Conservation (phyloP, 2,888 invertebrate species). For the Oxystoma pomonae region DNA sequence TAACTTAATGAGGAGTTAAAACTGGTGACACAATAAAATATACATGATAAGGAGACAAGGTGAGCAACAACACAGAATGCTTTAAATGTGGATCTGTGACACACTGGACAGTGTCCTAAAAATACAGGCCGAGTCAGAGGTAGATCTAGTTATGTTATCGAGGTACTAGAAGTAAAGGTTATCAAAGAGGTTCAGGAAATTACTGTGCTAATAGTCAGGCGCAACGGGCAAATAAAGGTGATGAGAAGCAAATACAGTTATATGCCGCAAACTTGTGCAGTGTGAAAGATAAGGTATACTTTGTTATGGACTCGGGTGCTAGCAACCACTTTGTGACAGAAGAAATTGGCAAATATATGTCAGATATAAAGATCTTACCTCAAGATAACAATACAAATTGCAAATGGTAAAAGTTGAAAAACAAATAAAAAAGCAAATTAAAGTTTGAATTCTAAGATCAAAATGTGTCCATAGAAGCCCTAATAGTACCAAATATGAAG, state of each 20-base stretch:
- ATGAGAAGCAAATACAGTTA: neutral
- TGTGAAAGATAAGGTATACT: neutral
- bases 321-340: conserved; percentile 8
- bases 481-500: conserved; percentile 16
- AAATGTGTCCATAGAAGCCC: conserved; percentile 13
- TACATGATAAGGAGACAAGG: neutral
- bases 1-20: conserved; percentile 2
- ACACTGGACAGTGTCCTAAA: conserved; percentile 2
- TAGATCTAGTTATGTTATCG: neutral
- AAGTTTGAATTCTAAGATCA: conserved; percentile 2
- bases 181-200: neutral
- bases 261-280: conserved; percentile 5
- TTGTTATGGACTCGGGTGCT: conserved; percentile 9
- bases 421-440: conserved; percentile 4
- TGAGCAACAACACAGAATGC: neutral
- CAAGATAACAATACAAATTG: conserved; percentile 5
- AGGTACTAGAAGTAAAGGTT: conserved; percentile 1
- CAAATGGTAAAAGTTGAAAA: conserved; percentile 4
- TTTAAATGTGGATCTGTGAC: neutral
- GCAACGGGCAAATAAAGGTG: neutral
- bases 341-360: neutral
- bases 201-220: neutral
- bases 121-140: neutral
- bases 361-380: neutral
- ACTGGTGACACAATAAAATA: neutral